phyloP scores from a whole-genome alignment of 2,113 vertebrate genomes.

The Paramormyrops kingsleyae region DNA sequence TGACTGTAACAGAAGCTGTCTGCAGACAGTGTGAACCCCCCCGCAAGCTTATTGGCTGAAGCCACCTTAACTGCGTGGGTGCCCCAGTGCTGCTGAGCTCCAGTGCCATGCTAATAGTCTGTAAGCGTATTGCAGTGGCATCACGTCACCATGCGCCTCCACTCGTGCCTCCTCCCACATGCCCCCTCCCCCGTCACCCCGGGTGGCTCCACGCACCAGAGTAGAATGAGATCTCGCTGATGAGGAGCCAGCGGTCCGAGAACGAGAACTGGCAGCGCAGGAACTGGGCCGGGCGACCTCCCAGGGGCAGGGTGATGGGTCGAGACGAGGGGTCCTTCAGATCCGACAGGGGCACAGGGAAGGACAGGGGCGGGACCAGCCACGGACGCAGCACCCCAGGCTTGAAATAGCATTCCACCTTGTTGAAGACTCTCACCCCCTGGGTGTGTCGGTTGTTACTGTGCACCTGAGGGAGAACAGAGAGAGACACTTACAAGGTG shows the following conservation, averaged over 20 bases:
- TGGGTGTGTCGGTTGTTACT: constrained; percentile 84
- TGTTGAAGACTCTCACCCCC: constrained; percentile 75
- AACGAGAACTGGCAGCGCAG: constrained; percentile 83
- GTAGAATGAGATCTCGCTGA: constrained; percentile 84
- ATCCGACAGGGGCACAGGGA: constrained; percentile 62
- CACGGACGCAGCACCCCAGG: constrained; percentile 65
- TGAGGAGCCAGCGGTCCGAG: constrained; percentile 77
- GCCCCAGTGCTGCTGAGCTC: not conserved
- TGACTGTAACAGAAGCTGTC: not conserved
- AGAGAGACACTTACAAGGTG: constrained; percentile 1
- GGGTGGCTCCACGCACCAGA: constrained; percentile 61
- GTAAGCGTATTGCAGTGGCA: not conserved
- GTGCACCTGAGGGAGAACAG: constrained; percentile 66
- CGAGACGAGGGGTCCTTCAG: constrained; percentile 77
- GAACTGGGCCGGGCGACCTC: constrained; percentile 61
- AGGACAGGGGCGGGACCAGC: constrained; percentile 58
- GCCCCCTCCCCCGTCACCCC: not conserved
- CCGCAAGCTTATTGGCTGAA: not conserved
- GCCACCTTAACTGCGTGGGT: not conserved
- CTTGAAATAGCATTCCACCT: constrained; percentile 78
- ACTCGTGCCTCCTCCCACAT: not conserved
- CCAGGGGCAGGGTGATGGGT: constrained; percentile 65
- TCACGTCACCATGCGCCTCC: not conserved
- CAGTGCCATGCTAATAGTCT: not conserved
- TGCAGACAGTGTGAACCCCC: not conserved